Conservation (phyloP, 2,797 vertebrate genomes). For the Sebastes oblongus region DNA sequence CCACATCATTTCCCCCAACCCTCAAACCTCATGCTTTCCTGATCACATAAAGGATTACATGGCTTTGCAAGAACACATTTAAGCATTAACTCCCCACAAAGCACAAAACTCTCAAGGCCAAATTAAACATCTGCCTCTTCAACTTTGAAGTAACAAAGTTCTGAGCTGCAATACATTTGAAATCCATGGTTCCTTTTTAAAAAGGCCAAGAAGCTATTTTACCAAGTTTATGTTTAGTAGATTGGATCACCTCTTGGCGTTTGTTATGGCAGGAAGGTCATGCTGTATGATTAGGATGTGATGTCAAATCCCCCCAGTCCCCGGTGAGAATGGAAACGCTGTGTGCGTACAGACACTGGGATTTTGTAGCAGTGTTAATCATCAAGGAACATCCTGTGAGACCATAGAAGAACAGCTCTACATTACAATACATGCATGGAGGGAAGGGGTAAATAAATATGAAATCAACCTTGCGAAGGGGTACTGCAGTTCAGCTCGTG, state of each 20-base stretch:
- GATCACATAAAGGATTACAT: slow-evolving; percentile 73
- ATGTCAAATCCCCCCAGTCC: background rate
- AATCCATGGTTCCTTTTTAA: background rate
- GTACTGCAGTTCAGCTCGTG: no score
- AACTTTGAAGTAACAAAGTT: slow-evolving; percentile 42
- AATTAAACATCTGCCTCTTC: slow-evolving; percentile 54
- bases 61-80: slow-evolving; percentile 66
- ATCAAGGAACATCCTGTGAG: slow-evolving; percentile 12
- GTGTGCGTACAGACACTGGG: background rate
- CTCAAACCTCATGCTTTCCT: slow-evolving; percentile 55
- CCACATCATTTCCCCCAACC: slow-evolving; percentile 59
- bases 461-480: background rate
- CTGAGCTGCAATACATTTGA: background rate
- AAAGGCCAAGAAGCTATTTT: background rate
- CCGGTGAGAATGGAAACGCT: background rate
- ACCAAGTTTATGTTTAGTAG: background rate
- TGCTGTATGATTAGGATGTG: slow-evolving; percentile 1
- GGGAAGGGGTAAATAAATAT: background rate
- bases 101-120: slow-evolving; percentile 50
- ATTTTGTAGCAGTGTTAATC: slow-evolving; percentile 12
- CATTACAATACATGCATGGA: background rate
- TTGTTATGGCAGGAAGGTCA: slow-evolving; percentile 7
- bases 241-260: background rate
- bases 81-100: slow-evolving; percentile 61
- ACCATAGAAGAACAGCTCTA: background rate